Evolutionary conservation across 2,113 vertebrate genomes (phyloP), one percentile per base, ranked within the genome.

Genomic region (Istiophorus platypterus): DNA sequence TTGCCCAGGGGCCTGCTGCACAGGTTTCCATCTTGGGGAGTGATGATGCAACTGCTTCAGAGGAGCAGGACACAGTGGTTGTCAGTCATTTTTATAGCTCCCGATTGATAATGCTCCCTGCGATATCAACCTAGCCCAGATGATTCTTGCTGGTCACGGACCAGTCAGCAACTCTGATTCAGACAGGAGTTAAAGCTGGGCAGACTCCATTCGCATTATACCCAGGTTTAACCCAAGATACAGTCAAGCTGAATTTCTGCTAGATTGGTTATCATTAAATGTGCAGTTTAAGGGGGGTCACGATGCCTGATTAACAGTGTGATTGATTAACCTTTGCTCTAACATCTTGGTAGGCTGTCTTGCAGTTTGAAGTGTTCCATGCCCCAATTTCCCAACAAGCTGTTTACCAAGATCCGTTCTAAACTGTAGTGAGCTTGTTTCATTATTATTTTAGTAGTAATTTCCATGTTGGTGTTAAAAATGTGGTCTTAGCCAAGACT

Each of bases 41-140:
- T 1, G 7, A 24, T 77, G 69, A 73, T 54, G 83, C 61, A 81
- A 84, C 62, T 37, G 17, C 41, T 77, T 85, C 58, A 72, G 41
- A 62, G 70, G 34, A 73, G 59, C 8, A 34, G 52, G 62, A 72
- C 13, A 13, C 31, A 37, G 27, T 12, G 0, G 12, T 47, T 81
- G 26, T 65, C 47, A 14, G 26, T 49, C 65, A 73, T 39, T 65
- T 58, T 63, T 29, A 67, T 29, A 18, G 31, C 27, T 47, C 41
- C n/a, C 5, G 41, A 58, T 22, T 15, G 54, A 65, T 29, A 22
- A 39, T 56, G 39, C 67, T 63, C 12, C 15, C 59, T 2, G 42
- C 29, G n/a, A 10, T 37, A 24, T 18, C 1, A 1, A 74, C 15
- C 1, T 6, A n/a, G 29, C 31, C 62, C 18, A 14, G 18, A 45